Percentiles rank a stretch among this genome's conserved stretches.
phyloP scores from a whole-genome alignment of 2,113 vertebrate species.

The Dascyllus trimaculatus region DNA sequence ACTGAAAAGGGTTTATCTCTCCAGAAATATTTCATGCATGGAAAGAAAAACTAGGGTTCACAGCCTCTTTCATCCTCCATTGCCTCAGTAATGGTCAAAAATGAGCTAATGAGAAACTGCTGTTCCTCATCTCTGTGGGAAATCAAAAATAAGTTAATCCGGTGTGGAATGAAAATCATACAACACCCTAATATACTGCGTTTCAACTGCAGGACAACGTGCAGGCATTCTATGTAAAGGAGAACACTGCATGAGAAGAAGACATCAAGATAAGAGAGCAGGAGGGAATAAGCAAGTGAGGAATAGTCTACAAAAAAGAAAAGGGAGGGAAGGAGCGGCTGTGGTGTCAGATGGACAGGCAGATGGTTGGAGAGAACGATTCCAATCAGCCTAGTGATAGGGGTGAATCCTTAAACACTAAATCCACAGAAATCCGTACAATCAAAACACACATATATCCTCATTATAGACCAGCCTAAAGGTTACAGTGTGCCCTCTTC shows the following conservation, averaged over 20 bases:
- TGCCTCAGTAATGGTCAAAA: slow-evolving; percentile 64
- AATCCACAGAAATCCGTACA: slow-evolving; percentile 64
- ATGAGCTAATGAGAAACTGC: slow-evolving; percentile 62
- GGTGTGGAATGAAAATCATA: slow-evolving; percentile 19
- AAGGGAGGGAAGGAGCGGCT: slow-evolving; percentile 38
- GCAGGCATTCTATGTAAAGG: slow-evolving; percentile 18
- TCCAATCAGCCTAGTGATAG: slow-evolving; percentile 66
- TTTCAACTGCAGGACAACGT: slow-evolving; percentile 39
- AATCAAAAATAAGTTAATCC: slow-evolving; percentile 38
- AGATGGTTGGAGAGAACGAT: slow-evolving; percentile 70
- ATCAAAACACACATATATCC: slow-evolving; percentile 49
- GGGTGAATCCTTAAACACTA: slow-evolving; percentile 62
- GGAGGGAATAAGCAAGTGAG: slow-evolving; percentile 20
- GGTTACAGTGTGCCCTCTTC: slow-evolving; percentile 19
- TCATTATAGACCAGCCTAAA: slow-evolving; percentile 5
- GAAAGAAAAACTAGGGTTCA: slow-evolving; percentile 26
- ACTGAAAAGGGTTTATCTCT: slow-evolving; percentile 39
- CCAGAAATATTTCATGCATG: slow-evolving; percentile 37
- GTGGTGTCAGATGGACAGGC: slow-evolving; percentile 75
- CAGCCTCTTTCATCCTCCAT: slow-evolving; percentile 66
- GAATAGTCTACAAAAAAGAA: slow-evolving; percentile 22
- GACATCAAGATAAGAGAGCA: slow-evolving; percentile 2
- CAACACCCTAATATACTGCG: slow-evolving; percentile 20
- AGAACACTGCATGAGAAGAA: slow-evolving; percentile 19
- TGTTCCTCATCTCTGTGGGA: slow-evolving; percentile 44